Percentiles rank a stretch among this genome's conserved stretches.
Conservation (phyloP, 2,113 vertebrate genomes). For the Microtus montanus region DNA sequence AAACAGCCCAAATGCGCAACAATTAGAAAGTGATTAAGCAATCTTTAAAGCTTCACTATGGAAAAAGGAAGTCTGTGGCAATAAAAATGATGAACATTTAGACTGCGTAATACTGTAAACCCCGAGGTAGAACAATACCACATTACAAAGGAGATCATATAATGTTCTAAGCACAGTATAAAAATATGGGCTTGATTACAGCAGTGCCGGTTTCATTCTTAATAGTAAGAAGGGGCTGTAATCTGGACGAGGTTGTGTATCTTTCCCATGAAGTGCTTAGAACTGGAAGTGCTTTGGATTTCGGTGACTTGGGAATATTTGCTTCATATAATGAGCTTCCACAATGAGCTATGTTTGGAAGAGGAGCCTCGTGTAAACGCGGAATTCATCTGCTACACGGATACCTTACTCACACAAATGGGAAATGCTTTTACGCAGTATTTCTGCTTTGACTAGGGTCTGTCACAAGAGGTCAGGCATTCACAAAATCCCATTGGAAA, state of each 20-base stretch:
- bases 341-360: not conserved
- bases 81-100: constrained; percentile 52
- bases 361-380: not conserved
- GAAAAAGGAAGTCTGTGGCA: constrained; percentile 51
- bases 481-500: not conserved
- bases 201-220: not conserved
- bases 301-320: not conserved
- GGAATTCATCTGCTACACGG: not conserved
- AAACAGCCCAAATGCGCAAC: constrained; percentile 54
- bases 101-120: constrained; percentile 36
- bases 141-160: not conserved
- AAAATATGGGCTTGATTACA: not conserved
- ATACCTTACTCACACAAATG: not conserved
- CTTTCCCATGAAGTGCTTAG: not conserved
- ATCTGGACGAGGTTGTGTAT: not conserved
- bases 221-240: not conserved
- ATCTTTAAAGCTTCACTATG: constrained; percentile 50
- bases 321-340: not conserved
- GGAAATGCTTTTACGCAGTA: not conserved
- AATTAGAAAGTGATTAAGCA: constrained; percentile 64
- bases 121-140: not conserved
- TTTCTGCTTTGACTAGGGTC: not conserved
- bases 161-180: not conserved
- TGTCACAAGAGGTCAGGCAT: not conserved
- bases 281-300: not conserved